phyloP scores from a whole-genome alignment of 2,113 vertebrate genomes.

The Scytalopus superciliaris region DNA sequence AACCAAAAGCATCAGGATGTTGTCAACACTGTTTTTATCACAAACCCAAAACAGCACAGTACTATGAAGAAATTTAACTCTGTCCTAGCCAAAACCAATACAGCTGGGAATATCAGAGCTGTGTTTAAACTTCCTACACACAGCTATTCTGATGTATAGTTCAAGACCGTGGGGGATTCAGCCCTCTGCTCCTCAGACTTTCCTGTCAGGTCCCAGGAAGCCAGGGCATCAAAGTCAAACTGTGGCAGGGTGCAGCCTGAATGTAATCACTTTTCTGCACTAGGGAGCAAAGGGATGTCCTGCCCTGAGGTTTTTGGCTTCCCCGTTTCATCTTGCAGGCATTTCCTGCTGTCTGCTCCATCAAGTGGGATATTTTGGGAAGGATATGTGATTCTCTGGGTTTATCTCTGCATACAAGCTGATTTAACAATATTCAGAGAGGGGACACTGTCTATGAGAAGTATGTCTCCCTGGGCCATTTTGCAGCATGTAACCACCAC shows the following conservation, averaged over 20 bases:
- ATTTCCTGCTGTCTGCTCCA: neutral
- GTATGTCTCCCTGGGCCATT: neutral
- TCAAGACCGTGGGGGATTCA: neutral
- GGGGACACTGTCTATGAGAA: accelerated
- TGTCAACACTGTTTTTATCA: neutral
- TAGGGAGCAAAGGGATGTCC: neutral
- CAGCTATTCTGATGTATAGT: neutral
- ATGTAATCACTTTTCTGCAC: neutral
- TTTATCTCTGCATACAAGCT: neutral
- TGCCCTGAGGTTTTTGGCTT: neutral
- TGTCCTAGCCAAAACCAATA: neutral
- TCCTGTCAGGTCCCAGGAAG: neutral
- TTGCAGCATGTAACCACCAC: neutral
- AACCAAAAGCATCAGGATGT: neutral
- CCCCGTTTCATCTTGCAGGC: neutral
- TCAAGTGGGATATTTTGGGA: neutral
- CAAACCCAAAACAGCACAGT: neutral
- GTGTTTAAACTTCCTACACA: neutral
- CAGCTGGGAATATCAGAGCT: neutral
- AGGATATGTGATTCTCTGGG: neutral
- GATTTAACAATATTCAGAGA: neutral
- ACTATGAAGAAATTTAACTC: neutral
- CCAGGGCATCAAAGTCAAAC: neutral
- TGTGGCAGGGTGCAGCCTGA: neutral
- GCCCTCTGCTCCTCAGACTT: neutral